phyloP scores from a whole-genome alignment of 2,797 vertebrate species.

The Balearica regulorum region DNA sequence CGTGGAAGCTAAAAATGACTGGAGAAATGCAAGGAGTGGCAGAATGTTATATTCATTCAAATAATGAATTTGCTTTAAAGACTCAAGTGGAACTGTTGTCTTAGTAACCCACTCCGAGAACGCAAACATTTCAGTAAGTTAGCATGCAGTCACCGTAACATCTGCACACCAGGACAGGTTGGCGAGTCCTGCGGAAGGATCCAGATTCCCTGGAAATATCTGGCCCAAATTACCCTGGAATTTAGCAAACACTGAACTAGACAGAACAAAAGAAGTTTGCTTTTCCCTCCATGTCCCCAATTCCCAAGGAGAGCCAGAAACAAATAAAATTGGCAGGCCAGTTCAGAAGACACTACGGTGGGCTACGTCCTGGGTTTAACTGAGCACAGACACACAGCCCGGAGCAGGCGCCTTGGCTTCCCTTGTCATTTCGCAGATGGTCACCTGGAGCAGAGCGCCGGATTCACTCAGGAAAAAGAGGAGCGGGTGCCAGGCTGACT shows the following conservation, averaged over 20 bases:
- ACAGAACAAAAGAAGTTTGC: not conserved
- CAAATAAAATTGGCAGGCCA: not conserved
- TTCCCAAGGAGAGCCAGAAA: not conserved
- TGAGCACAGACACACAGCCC: not conserved
- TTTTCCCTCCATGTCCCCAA: accelerated
- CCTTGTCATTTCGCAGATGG: not conserved
- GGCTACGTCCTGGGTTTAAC: not conserved
- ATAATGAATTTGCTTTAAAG: conserved; percentile 54
- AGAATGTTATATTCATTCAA: conserved; percentile 57
- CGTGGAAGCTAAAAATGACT: not conserved
- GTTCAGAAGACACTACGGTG: not conserved
- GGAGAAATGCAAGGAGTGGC: not conserved
- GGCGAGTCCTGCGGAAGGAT: not conserved
- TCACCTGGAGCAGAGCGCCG: not conserved
- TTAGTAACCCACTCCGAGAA: conserved; percentile 38
- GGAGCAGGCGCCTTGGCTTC: not conserved
- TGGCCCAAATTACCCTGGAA: not conserved
- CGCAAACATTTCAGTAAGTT: not conserved
- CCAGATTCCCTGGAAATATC: not conserved
- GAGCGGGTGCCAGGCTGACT: not conserved
- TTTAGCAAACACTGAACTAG: not conserved
- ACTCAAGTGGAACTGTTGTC: conserved; percentile 43
- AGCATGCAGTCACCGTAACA: not conserved
- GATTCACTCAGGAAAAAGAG: not conserved
- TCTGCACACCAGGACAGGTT: not conserved